Percentiles rank a stretch among this genome's conserved stretches.
These are phyloP conservation scores for Tautogolabrus adspersus DNA, from an alignment of 2,113 vertebrate genomes.

Conservation along the genomic window DNA sequence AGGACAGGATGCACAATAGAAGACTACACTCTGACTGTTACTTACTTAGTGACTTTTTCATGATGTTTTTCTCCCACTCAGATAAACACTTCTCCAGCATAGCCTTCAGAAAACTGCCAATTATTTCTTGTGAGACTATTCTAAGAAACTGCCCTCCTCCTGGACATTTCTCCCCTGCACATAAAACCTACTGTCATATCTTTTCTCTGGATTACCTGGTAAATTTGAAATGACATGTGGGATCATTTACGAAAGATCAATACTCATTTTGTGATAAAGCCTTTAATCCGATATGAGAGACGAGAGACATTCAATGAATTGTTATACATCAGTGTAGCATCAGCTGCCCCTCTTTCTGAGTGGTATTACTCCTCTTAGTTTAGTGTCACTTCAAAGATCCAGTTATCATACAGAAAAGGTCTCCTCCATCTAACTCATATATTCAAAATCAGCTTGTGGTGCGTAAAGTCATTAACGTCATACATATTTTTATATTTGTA, in stretches of 20 bases:
- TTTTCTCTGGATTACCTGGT: neutral
- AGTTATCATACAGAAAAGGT: neutral
- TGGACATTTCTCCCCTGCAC: neutral
- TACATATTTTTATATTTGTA: neutral
- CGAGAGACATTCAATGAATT: neutral
- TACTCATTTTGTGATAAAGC: neutral
- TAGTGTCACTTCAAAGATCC: neutral
- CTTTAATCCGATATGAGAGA: neutral
- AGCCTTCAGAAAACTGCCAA: neutral
- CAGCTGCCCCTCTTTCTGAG: neutral
- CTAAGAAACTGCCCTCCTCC: neutral
- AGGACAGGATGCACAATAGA: neutral
- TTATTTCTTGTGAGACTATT: slow-evolving; percentile 7
- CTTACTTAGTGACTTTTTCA: neutral
- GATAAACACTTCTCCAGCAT: neutral
- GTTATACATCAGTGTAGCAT: neutral
- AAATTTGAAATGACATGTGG: neutral
- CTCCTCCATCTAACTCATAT: neutral
- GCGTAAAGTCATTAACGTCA: neutral
- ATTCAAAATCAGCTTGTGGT: neutral
- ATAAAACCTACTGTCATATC: neutral
- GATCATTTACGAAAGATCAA: neutral
- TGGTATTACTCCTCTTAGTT: neutral
- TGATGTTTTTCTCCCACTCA: slow-evolving; percentile 11
- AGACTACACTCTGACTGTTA: no score